Evolutionary conservation across 92 coral and sea anemone species (phyloP).

Genomic region (Epizoanthus fatuus): DNA sequence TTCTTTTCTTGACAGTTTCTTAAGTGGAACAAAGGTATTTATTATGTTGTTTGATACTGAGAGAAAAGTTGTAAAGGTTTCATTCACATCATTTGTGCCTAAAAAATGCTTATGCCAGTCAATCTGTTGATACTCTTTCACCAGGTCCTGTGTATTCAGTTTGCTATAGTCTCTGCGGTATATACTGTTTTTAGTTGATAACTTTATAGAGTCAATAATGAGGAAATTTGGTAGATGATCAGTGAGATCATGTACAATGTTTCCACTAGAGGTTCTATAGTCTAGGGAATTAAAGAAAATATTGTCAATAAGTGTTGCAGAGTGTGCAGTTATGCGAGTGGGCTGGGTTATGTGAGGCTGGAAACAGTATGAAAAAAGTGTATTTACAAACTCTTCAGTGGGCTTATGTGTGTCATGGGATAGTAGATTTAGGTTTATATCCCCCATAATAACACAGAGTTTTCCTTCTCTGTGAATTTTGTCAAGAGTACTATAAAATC

Average conservation of each 20-base stretch:
- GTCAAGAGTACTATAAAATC: constrained; percentile 18
- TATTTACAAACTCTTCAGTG: constrained; percentile 46
- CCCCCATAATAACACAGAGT: constrained; percentile 42
- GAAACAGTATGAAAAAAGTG: constrained; percentile 8
- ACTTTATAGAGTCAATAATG: constrained; percentile 13
- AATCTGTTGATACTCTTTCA: constrained; percentile 12
- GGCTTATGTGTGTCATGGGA: constrained; percentile 7
- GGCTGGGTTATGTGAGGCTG: constrained; percentile 43
- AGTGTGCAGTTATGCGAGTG: constrained; percentile 30
- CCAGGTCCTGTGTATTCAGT: constrained; percentile 1
- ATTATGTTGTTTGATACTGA: constrained; percentile 37
- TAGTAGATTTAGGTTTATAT: constrained; percentile 41
- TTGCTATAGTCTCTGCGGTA: constrained; percentile 16
- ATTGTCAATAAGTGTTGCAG: constrained; percentile 41
- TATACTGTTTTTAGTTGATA: constrained; percentile 3
- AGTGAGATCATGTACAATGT: neutral
- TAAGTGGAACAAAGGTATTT: constrained; percentile 60
- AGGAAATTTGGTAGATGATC: too few species aligned
- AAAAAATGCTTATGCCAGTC: constrained; percentile 38
- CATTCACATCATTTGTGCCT: constrained; percentile 46
- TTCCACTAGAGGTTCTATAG: constrained; percentile 29
- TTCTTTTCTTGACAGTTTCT: constrained; percentile 51
- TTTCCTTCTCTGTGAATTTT: constrained; percentile 38
- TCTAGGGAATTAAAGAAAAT: constrained; percentile 33
- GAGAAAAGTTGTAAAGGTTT: constrained; percentile 48